Evolutionary conservation across 2,797 vertebrate genomes (phyloP).

Genomic region (Novumbra hubbsi): DNA sequence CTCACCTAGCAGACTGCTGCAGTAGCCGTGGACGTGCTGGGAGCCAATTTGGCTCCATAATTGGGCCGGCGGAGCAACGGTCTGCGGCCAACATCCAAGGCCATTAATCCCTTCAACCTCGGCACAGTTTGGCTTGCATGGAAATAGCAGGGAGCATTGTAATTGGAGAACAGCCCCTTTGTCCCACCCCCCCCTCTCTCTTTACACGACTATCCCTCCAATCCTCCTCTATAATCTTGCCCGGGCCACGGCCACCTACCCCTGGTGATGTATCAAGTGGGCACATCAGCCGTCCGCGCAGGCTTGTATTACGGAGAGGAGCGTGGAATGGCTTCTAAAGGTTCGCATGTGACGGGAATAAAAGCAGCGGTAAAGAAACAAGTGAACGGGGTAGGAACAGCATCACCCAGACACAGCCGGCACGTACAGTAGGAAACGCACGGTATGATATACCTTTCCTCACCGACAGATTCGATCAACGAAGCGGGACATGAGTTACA

Average conservation of each 20-base stretch:
- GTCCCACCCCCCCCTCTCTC: constrained; percentile 3
- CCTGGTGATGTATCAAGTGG: constrained; percentile 8
- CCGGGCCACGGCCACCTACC: constrained; percentile 6
- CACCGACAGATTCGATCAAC: neutral
- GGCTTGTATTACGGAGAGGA: constrained; percentile 15
- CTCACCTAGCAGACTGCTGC: constrained; percentile 15
- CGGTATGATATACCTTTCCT: neutral
- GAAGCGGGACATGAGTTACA: neutral
- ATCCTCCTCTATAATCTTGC: constrained; percentile 12
- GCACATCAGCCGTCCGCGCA: constrained; percentile 1
- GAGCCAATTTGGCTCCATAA: constrained; percentile 31
- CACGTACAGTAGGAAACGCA: neutral
- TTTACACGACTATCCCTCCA: constrained; percentile 25
- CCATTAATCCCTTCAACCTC: constrained; percentile 50
- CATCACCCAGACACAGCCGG: neutral
- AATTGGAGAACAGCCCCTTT: constrained; percentile 43
- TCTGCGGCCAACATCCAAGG: constrained; percentile 29
- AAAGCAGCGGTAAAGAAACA: neutral
- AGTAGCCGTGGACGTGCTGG: constrained; percentile 33
- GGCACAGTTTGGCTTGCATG: constrained; percentile 21
- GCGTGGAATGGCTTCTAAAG: constrained; percentile 10
- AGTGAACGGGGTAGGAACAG: neutral
- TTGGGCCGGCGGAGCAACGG: constrained; percentile 32
- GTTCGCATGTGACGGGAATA: constrained; percentile 1
- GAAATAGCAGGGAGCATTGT: constrained; percentile 30